These are phyloP conservation scores for Temnothorax unifasciatus DNA, from an alignment of 2,888 invertebrate species.

Conservation along the genomic window DNA sequence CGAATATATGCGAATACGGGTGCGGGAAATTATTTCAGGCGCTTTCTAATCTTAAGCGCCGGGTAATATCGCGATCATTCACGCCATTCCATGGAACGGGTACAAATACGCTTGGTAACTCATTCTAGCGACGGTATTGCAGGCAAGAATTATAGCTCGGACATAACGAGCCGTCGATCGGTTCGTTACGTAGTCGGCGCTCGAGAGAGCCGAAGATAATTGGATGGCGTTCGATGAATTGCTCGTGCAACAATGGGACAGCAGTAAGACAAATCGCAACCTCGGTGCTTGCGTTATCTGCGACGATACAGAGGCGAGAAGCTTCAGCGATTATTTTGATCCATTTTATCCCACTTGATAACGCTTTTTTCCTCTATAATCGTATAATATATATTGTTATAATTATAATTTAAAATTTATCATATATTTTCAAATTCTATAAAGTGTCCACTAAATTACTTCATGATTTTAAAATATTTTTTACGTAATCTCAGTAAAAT, in stretches of 20 bases:
- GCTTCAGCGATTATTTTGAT: conserved; percentile 7
- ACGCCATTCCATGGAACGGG: conserved; percentile 31
- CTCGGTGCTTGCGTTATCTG: conserved; percentile 14
- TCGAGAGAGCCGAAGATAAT: conserved; percentile 68
- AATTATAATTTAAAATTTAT: not conserved
- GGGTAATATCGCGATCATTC: conserved; percentile 61
- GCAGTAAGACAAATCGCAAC: conserved; percentile 64
- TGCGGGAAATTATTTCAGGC: conserved; percentile 49
- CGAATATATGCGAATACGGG: conserved; percentile 19
- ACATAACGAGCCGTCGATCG: conserved; percentile 76
- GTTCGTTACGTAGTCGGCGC: conserved; percentile 69
- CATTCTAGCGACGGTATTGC: conserved; percentile 73
- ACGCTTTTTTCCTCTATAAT: not conserved
- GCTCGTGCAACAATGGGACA: conserved; percentile 69
- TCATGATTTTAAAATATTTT: not conserved
- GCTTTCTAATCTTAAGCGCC: conserved; percentile 70
- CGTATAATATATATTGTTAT: not conserved
- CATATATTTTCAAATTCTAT: not conserved
- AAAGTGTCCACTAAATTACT: not conserved
- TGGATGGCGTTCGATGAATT: conserved; percentile 72
- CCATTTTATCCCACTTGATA: not conserved
- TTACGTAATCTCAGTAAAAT: not conserved
- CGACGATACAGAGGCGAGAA: conserved; percentile 18
- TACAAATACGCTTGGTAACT: conserved; percentile 65
- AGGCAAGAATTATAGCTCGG: conserved; percentile 69